These are phyloP conservation scores for Gnathonemus echidnorhynchus DNA, from an alignment of 2,113 vertebrate species.

Conservation along the genomic window DNA sequence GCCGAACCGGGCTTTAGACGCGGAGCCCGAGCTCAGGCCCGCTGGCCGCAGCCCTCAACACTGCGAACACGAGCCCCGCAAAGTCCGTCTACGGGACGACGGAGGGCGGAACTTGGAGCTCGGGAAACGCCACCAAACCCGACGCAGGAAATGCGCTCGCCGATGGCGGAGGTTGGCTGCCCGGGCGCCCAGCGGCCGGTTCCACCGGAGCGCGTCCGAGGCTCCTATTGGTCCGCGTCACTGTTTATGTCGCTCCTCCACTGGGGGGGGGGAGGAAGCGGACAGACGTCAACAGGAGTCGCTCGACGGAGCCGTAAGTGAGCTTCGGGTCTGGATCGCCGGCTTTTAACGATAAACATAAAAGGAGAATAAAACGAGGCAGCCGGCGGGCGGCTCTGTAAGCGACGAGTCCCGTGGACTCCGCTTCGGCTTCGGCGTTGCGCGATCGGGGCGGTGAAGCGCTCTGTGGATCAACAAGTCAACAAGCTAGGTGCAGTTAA, in stretches of 20 bases:
- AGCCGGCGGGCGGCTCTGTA: not conserved
- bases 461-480: not conserved
- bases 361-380: not conserved
- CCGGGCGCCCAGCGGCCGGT: no score
- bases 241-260: not conserved
- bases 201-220: not conserved
- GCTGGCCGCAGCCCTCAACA: not conserved
- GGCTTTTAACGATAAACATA: not conserved
- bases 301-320: constrained; percentile 35
- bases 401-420: not conserved
- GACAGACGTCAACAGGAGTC: constrained; percentile 17
- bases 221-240: constrained; percentile 15
- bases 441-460: not conserved
- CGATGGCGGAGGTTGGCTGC: not conserved
- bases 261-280: constrained; percentile 12
- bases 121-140: not conserved
- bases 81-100: not conserved
- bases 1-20: not conserved
- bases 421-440: not conserved
- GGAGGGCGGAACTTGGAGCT: not conserved
- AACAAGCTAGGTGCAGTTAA: not conserved
- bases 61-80: not conserved
- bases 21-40: not conserved
- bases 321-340: not conserved
- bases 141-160: not conserved